Base-by-base conservation (phyloP, 2,113 vertebrate species). In the Polypterus senegalus region DNA sequence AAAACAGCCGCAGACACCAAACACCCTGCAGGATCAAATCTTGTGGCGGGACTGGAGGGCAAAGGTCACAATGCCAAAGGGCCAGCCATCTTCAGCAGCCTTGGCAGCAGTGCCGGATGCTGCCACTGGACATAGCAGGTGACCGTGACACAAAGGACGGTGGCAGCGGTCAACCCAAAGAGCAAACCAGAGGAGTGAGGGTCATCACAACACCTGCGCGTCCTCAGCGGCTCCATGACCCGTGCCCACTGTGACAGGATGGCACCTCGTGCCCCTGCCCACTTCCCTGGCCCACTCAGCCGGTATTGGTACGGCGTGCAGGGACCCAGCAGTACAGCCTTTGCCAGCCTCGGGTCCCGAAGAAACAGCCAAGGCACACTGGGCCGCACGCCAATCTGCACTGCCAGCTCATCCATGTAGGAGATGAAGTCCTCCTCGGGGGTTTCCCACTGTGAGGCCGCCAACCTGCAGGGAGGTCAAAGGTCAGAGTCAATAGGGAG, bases 231-330 rank as follows among this genome's bases (percentile, higher is more conserved):
- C 55, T 80, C 67, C 59, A 73, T 7, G 0, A 84, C 69, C 58
- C 94, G 79, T 56, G 90, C 85, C 92, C 88, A 91, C 70, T 94
- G 91, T 0, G 85, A 92, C 61, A 92, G 62, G 76, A 98, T 91
- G 63, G 90, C 83, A 1, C 78, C 73, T 27, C 90, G 88, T 66
- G 94, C 93, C 54, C 87, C 89, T 0, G 74, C 69, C 93, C 93
- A 98, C 47, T 72, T 81, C 1, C 92, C 91, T 0, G 86, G 89
- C 3, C 92, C 94, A 48, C 54, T 48, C 48, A 98, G 81, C 3
- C 90, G 87, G 72, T 84, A 97, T 74, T 96, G 93, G 76, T 90
- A 97, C 0, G 92, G 77, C 0, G 84, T 86, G 66, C 80, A 77
- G 8, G 94, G 92, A 2, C 91, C 93, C 0, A 94, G 78, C 58